These are phyloP conservation scores for Hydrotaea cyrtoneurina DNA, from an alignment of 2,888 invertebrate species.

Conservation along the genomic window DNA sequence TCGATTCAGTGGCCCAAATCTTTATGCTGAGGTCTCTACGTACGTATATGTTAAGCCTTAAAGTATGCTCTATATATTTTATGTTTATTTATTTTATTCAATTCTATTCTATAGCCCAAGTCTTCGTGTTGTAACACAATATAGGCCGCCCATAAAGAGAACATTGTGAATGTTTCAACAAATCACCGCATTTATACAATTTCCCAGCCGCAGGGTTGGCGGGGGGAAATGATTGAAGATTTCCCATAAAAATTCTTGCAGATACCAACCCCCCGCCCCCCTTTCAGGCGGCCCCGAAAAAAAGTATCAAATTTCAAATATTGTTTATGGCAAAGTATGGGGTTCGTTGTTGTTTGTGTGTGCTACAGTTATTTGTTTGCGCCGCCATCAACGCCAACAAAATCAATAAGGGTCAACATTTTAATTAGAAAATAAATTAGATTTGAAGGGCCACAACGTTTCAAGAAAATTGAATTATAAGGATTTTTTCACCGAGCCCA, in stretches of 20 bases:
- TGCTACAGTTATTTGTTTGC: background rate
- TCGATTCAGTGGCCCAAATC: background rate
- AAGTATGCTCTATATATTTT: constrained; percentile 26
- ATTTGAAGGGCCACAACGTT: constrained; percentile 27
- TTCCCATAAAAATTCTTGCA: background rate
- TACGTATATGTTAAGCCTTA: constrained; percentile 13
- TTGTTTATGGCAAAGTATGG: constrained; percentile 12
- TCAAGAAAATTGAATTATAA: constrained; percentile 6
- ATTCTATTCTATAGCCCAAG: background rate
- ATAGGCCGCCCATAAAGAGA: background rate
- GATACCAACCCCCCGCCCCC: background rate
- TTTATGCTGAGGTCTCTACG: background rate
- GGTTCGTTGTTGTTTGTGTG: background rate
- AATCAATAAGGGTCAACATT: constrained; percentile 37
- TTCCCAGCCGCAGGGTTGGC: background rate
- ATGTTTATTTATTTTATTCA: constrained; percentile 20
- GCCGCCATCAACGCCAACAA: constrained; percentile 7
- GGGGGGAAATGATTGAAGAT: background rate
- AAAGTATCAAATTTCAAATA: constrained; percentile 38
- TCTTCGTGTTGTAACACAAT: too few species aligned
- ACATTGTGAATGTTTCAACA: background rate
- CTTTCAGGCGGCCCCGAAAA: background rate
- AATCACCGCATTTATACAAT: constrained; percentile 11
- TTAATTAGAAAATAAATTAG: constrained; percentile 41
- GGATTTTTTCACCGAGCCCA: background rate